Evolutionary conservation across 2,888 invertebrate species (phyloP), one percentile per base, ranked within the genome.

Genomic region (Marasmarcha lunaedactyla): DNA sequence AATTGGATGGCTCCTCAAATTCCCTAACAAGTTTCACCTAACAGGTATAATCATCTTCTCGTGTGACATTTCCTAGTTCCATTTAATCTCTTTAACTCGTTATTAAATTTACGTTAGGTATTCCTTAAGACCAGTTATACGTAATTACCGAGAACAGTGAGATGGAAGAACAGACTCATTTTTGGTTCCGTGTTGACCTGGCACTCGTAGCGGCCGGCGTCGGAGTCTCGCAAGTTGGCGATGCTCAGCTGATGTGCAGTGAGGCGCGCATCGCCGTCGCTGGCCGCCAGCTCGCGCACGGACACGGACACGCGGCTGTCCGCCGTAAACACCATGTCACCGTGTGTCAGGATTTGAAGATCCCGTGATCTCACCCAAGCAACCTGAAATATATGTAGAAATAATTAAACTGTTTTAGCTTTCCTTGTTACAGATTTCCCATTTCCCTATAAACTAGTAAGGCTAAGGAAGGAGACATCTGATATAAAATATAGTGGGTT

Each of bases 141-240:
- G 20, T 14, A 55, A 74, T 63, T 55, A 90, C 90, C 89, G 53
- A 86, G 66, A 15, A 90, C 89, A 10, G 84, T 85, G 38, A 90
- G 85, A 54, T 85, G 86, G 54, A 89, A 86, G 52, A 87, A 87
- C 49, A 87, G 83, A 74, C 89, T 90, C 76, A 89, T 87, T 67
- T 90, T 90, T 30, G 90, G 90, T 56, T 90, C 90, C 1, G 89
- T 90, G 72, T 90, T 90, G 55, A 90, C 86, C 72, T 90, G 90
- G 57, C 90, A 90, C 77, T 90, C 90, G 73, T 90, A 90, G 47
- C 86, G 85, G 45, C 91, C 91, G 1, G 86, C 76, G 68, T 91
- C 91, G 14, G 76, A 55, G 39, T 71, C 59, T 44, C 85, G 86
- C 44, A 88, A 85, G n/a, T 83, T 83, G 50, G 83, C 81, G 48